Percentiles rank a stretch among this genome's conserved stretches.
These are phyloP conservation scores for Rhopilema esculentum DNA, from an alignment of 30 jellyfish, hydroid and myxozoan species.

Conservation along the genomic window DNA sequence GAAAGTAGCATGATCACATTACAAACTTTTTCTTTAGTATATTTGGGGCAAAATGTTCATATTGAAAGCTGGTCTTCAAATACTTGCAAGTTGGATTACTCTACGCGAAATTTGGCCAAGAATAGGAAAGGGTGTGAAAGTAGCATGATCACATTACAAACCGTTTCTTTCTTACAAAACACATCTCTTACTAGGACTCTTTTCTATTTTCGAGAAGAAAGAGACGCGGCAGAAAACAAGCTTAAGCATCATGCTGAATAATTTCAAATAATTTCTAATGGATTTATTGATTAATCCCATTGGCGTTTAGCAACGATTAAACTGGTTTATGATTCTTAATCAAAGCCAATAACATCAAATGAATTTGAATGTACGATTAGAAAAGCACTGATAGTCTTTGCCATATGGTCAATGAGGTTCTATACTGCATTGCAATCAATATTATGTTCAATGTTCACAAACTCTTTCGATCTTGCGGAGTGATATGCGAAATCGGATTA, in stretches of 20 bases:
- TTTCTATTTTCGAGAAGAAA: too few relatives aligned
- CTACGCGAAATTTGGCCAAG: too few relatives aligned
- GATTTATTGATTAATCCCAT: background rate
- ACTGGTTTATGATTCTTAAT: background rate
- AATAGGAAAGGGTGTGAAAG: too few relatives aligned
- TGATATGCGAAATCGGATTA: background rate
- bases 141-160: too few relatives aligned
- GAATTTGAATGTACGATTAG: background rate
- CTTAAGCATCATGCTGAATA: background rate
- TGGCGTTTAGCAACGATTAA: background rate
- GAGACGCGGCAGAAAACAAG: too few relatives aligned
- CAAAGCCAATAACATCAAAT: background rate
- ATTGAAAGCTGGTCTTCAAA: too few relatives aligned
- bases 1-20: too few relatives aligned
- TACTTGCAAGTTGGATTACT: too few relatives aligned
- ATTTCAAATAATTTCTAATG: background rate
- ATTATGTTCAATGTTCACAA: background rate
- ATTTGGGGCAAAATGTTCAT: too few relatives aligned
- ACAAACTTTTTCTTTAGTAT: too few relatives aligned
- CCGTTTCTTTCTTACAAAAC: too few relatives aligned
- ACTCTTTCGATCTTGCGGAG: background rate
- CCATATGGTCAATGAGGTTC: background rate
- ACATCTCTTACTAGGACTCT: too few relatives aligned
- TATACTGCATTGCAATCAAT: background rate
- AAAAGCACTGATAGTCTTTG: background rate